Evolutionary conservation across 2,888 invertebrate species (phyloP), one percentile per base, ranked within the genome.

Genomic region (Cheilosia urbana): DNA sequence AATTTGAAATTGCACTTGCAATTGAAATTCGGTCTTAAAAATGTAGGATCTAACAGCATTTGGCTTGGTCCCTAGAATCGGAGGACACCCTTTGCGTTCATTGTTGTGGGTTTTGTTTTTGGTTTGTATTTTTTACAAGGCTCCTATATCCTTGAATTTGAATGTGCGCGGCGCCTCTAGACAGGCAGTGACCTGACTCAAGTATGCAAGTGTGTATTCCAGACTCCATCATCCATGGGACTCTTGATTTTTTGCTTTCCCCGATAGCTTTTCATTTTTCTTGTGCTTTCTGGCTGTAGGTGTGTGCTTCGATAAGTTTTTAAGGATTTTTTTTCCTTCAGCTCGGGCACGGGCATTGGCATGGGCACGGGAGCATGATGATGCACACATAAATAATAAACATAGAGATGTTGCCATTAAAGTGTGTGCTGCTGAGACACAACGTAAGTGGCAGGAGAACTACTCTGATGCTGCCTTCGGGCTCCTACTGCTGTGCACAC

Each of bases 181-280:
- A 85, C 85, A 85, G 85, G 85, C 85, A 85, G 85, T 85, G 85
- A 85, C 85, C 85, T 77, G 85, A 81, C 85, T 85, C 80, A 85
- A 85, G 80, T 85, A 81, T 85, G 85, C 85, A 85, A 85, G 85
- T 85, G 85, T 81, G 81, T 85, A 85, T 85, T 85, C 85, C 85
- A 85, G 85, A 85, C 85, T 85, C 81, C 85, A 80, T 85, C 85
- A 85, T 76, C 85, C 75, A 81, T 81, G 85, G 85, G 85, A 81
- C 85, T 85, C 81, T 85, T 85, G 76, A 66, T 85, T 76, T 85
- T 85, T 53, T 71, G 75, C 65, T 80, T 77, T 85, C 77, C 80
- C 81, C 77, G 81, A 85, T 85, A 72, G 81, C 85, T 85, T 85
- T 72, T 85, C 72, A 76, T 85, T 85, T 81, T 85, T 85, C 81